A percentile compares a stretch with the other conserved stretches of the same genome.
Conservation (phyloP, 2,888 invertebrate species). For the Lasioglossum leucozonium region DNA sequence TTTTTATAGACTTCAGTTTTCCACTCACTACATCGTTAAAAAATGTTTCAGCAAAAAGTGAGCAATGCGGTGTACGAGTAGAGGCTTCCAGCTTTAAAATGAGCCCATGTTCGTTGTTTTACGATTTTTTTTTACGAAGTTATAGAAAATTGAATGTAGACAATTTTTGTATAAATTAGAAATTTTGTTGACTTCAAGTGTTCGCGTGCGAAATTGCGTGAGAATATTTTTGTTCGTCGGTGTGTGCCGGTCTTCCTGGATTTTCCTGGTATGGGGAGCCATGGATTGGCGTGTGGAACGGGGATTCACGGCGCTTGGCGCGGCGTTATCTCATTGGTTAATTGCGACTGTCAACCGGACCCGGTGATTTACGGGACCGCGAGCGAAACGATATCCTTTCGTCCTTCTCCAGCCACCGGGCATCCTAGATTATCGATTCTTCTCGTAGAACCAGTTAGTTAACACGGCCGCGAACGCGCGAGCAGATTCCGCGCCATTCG, state of each 20-base stretch:
- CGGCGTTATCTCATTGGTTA: slow-evolving; percentile 78
- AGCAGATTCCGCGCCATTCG: slow-evolving; percentile 38
- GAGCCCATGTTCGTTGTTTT: not conserved
- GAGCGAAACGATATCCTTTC: slow-evolving; percentile 68
- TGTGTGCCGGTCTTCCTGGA: slow-evolving; percentile 26
- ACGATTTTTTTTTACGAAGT: not conserved
- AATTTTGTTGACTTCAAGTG: not conserved
- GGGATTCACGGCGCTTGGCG: slow-evolving; percentile 43
- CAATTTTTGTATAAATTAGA: not conserved
- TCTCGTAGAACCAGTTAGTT: slow-evolving; percentile 69
- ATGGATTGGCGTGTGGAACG: slow-evolving; percentile 17
- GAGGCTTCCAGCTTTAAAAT: not conserved
- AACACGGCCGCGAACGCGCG: slow-evolving; percentile 41
- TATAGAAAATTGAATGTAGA: not conserved
- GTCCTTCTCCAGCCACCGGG: slow-evolving; percentile 62
- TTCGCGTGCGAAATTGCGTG: slow-evolving; percentile 10
- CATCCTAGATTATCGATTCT: slow-evolving; percentile 73
- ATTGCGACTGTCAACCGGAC: slow-evolving; percentile 77
- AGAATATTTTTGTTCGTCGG: slow-evolving; percentile 29
- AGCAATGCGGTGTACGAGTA: not conserved
- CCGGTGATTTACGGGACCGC: slow-evolving; percentile 73
- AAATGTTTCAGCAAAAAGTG: not conserved
- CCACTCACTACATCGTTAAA: not conserved
- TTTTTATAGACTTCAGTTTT: not conserved
- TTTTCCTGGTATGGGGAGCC: slow-evolving; percentile 30